These are phyloP conservation scores for Heptranchias perlo DNA, from an alignment of 2,113 vertebrate species.

Conservation along the genomic window DNA sequence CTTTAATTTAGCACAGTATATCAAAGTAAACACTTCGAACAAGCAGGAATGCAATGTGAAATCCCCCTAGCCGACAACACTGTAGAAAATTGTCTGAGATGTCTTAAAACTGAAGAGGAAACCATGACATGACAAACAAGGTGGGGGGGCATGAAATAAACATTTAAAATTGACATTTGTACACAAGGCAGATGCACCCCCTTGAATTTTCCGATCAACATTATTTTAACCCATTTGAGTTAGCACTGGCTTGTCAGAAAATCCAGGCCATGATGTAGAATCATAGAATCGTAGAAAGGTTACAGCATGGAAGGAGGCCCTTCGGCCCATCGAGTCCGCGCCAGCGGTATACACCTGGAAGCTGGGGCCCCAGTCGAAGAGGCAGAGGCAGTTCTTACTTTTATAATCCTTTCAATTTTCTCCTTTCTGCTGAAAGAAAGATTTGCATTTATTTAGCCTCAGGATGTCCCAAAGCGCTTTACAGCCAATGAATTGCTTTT, in stretches of 20 bases:
- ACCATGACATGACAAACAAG: not conserved
- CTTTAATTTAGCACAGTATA: slow-evolving; percentile 1
- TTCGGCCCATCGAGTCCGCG: no score
- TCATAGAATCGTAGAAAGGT: no score
- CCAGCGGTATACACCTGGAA: not conserved
- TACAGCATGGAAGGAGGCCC: no score
- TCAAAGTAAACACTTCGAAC: slow-evolving; percentile 26
- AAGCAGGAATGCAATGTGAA: not conserved
- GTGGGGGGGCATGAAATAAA: not conserved
- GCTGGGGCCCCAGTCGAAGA: not conserved
- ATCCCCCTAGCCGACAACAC: not conserved
- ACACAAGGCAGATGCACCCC: no score
- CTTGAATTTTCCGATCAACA: not conserved
- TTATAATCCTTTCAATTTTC: no score
- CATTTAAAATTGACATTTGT: not conserved
- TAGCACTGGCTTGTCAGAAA: not conserved
- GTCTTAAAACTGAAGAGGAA: not conserved
- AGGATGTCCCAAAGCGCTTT: no score
- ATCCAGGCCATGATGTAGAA: not conserved
- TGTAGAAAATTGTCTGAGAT: not conserved
- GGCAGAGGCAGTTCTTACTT: not conserved
- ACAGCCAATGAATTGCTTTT: no score
- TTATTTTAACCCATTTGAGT: no score
- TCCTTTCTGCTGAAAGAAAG: no score
- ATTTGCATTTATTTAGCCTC: no score